These are phyloP conservation scores for Willowsia nigromaculata DNA, from an alignment of 2,888 invertebrate species.

Conservation along the genomic window DNA sequence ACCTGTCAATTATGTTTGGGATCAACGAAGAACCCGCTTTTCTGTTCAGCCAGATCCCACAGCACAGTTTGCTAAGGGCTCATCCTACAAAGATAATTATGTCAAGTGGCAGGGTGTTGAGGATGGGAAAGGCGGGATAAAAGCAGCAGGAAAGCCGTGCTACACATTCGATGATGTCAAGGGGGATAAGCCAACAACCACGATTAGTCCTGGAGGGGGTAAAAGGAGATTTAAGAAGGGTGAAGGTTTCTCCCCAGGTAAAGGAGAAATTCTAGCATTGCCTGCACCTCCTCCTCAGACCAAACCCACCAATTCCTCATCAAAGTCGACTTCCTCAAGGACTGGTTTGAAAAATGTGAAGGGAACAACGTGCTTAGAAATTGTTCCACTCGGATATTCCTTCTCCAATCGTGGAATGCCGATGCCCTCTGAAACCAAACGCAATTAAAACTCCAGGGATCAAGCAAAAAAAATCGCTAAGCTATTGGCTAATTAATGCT, in stretches of 20 bases:
- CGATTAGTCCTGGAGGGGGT: background rate
- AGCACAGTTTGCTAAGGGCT: constrained; percentile 17
- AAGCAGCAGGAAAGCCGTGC: constrained; percentile 53
- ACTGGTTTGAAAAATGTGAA: background rate
- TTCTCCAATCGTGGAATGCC: constrained; percentile 2
- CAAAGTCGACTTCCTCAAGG: background rate
- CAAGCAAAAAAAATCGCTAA: no score
- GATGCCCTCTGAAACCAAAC: no score
- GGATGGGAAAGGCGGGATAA: background rate
- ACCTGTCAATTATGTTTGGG: constrained; percentile 51
- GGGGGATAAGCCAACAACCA: background rate
- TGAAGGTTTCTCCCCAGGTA: background rate
- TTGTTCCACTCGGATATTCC: constrained; percentile 29
- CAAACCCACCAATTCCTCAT: background rate
- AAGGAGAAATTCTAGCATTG: background rate
- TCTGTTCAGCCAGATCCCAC: constrained; percentile 8
- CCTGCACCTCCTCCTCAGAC: background rate
- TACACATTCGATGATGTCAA: background rate
- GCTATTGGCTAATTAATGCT: no score
- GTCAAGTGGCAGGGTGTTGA: background rate
- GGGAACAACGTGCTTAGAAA: constrained; percentile 17
- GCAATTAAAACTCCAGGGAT: no score
- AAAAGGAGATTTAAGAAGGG: background rate
- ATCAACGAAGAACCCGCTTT: constrained; percentile 39
- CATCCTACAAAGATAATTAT: constrained; percentile 34